Evolutionary conservation across 2,888 invertebrate species (phyloP), one percentile per base, ranked within the genome.

Genomic region (Lamproptera curius): DNA sequence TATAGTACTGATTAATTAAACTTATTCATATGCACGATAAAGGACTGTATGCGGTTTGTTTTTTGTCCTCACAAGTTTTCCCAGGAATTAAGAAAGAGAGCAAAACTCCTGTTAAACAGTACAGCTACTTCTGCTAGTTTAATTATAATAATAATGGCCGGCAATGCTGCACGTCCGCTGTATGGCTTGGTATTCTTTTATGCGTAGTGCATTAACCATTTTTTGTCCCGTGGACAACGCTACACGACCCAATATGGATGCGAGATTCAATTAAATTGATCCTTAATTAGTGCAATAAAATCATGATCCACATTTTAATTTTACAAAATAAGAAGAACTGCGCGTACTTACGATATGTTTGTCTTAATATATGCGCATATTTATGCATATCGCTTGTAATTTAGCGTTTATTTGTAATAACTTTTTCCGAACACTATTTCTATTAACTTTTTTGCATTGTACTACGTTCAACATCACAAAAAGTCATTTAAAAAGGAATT

Each of bases 271-370:
- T 75, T 82, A 81, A 81, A 83, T 83, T 81, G 77, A 70, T 61
- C 71, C 68, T 65, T 78, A 77, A 77, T 78, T 75, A 73, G 70
- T 69, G 66, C 69, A 75, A 70, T 75, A 76, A 76, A 78, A 77
- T 74, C 70, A 70, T 75, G 71, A 73, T 72, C 68, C 63, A 70
- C 58, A 59, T 74, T 74, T 75, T 70, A 74, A 76, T 70, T 70
- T 67, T 55, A 57, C 60, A 60, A 53, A 63, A 65, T 62, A 66
- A 67, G 62, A 62, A 57, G 60, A 52, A 56, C 50, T 52, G 54
- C 58, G 52, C 49, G 55, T 55, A 57, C 52, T 52, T 57, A 51
- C 54, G 52, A 54, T 55, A 57, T 55, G 54, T 59, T 46, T 51
- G 43, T 52, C 44, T 61, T 64, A 65, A 70, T 68, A 67, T 51